Conservation (phyloP, 1,140 invertebrate species). For the Homalodisca vitripennis region DNA sequence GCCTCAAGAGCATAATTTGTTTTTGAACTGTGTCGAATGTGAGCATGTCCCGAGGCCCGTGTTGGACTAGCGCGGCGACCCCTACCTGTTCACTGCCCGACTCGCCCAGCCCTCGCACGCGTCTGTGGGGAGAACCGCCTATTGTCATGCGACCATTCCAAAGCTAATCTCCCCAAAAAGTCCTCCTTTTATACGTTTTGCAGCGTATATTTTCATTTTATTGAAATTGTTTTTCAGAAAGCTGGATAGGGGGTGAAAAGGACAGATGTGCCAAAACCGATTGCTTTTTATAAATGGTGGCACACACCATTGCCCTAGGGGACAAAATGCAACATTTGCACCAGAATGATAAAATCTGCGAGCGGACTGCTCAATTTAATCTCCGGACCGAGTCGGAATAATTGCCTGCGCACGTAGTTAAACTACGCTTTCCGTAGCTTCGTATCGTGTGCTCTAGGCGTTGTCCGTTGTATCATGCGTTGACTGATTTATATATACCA, state of each 20-base stretch:
- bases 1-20: too few relatives aligned
- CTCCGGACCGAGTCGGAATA: neutral
- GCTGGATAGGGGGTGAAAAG: slow-evolving; percentile 12
- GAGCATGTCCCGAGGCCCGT: too few relatives aligned
- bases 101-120: too few relatives aligned
- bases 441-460: neutral
- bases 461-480: too few relatives aligned
- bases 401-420: neutral
- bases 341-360: neutral
- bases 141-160: too few relatives aligned
- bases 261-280: slow-evolving; percentile 3
- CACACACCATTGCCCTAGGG: neutral
- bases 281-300: neutral
- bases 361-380: neutral
- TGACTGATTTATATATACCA: too few relatives aligned
- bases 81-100: too few relatives aligned
- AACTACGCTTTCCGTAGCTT: neutral
- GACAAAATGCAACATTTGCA: neutral
- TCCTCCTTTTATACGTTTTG: slow-evolving; percentile 16
- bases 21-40: too few relatives aligned
- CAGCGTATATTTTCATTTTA: slow-evolving; percentile 26
- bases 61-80: too few relatives aligned
- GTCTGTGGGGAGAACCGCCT: too few relatives aligned
- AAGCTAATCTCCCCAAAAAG: slow-evolving; percentile 25
- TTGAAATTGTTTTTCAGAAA: slow-evolving; percentile 27